Base-by-base conservation (phyloP, 2,888 invertebrate genomes). In the Seira musarum region DNA sequence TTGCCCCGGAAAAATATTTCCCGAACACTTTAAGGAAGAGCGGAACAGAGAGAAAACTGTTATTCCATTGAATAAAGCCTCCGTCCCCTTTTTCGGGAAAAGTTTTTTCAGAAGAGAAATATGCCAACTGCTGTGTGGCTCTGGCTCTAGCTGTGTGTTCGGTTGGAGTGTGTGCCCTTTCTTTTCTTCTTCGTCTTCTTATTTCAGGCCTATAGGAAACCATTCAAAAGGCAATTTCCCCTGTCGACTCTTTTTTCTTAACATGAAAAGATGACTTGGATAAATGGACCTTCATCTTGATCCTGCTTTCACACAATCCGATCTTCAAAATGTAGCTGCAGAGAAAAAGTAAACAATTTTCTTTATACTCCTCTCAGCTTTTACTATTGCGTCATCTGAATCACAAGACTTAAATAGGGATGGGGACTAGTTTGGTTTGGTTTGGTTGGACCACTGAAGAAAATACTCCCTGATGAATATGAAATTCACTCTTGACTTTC, bases 181-280 rank as follows among this genome's bases (percentile, higher is more conserved):
- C 30, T 30, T 8, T 30, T 8, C 8, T 30, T 30, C 53, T 53
- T 17, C 53, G 15, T n/a, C 40, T 8, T 8, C 53, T 30, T n/a
- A 53, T 15, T 8, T 22, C 13, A 53, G 30, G 49, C 19, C 2
- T 74, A 67, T 13, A 61, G 21, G 53, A 60, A 72, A 61, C 65
- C 53, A 73, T 79, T 79, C 64, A 68, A 79, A 79, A 79, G 68
- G 73, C 79, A 79, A 73, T 79, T 79, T 79, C 68, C 79, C 60
- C 35, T 79, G 63, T 78, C 73, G 64, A 21, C 61, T 67, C 61
- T 30, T 30, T n/a, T 30, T 30, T 30, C 30, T 30, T 30, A 64
- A 74, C 57, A 53, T 53, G 53, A 69, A 76, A 70, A 77, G 72
- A 71, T 79, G 79, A 79, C 79, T 79, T 73, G 79, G 79, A 79